Evolutionary conservation across 2,888 invertebrate genomes (phyloP).

Genomic region (Tetranychus truncatus): DNA sequence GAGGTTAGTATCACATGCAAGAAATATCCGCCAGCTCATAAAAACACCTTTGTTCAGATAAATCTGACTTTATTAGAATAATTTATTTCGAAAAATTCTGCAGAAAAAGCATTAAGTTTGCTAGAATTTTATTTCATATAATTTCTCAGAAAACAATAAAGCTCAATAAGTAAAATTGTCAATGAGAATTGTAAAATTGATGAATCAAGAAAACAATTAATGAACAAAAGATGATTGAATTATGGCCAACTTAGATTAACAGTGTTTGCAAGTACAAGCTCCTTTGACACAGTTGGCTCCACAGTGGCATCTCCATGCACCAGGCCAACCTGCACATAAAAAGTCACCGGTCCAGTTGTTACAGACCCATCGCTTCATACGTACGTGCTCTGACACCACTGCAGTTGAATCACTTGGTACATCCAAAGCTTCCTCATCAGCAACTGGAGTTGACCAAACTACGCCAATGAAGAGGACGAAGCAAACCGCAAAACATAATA

Average conservation of each 20-base stretch:
- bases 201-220: too few species aligned
- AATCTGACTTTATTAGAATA: too few species aligned
- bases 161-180: too few species aligned
- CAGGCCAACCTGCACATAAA: constrained; percentile 10
- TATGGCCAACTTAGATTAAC: neutral
- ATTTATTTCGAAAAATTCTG: too few species aligned
- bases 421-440: neutral
- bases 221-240: neutral
- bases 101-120: too few species aligned
- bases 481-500: too few species aligned
- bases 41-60: too few species aligned
- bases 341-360: neutral
- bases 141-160: too few species aligned
- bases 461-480: neutral
- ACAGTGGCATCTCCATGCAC: neutral
- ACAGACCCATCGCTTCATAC: constrained; percentile 5
- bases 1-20: too few species aligned
- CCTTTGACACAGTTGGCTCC: neutral
- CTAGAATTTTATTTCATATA: too few species aligned
- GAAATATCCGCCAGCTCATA: too few species aligned
- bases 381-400: neutral
- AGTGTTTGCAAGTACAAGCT: neutral
- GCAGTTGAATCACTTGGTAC: neutral
- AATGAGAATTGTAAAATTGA: too few species aligned
- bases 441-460: neutral